These are phyloP conservation scores for Pollicipes pollicipes DNA, from an alignment of 1,140 invertebrate genomes.

Conservation along the genomic window DNA sequence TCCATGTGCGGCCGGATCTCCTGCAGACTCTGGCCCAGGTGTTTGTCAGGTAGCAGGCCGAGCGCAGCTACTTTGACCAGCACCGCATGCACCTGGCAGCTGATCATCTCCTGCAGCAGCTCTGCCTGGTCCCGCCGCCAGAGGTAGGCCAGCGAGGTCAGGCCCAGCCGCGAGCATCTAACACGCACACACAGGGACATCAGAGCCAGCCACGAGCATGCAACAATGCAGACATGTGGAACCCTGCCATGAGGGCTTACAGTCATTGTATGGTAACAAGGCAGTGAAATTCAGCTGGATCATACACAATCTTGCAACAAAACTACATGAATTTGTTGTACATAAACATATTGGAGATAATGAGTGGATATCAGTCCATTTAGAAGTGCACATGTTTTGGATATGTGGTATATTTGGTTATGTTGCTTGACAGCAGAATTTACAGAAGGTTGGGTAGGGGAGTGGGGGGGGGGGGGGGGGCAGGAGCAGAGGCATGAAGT, in stretches of 20 bases:
- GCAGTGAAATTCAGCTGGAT: constrained; percentile 9
- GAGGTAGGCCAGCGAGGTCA: constrained; percentile 77
- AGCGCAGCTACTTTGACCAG: constrained; percentile 91
- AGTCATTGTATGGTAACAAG: constrained; percentile 5
- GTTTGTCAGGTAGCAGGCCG: constrained; percentile 63
- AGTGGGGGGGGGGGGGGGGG: too few relatives aligned
- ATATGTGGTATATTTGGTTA: too few relatives aligned
- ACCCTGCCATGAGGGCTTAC: too few relatives aligned
- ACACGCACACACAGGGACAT: constrained; percentile 11
- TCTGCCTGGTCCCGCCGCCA: constrained; percentile 87
- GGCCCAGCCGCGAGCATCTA: constrained; percentile 71
- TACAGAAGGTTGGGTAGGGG: too few relatives aligned
- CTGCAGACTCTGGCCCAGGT: constrained; percentile 69
- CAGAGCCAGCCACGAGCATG: constrained; percentile 6
- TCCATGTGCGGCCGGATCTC: constrained; percentile 69
- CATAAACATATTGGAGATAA: too few relatives aligned
- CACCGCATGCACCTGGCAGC: constrained; percentile 74
- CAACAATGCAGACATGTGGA: too few relatives aligned
- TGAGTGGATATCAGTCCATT: too few relatives aligned
- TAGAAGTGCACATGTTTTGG: too few relatives aligned
- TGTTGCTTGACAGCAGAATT: too few relatives aligned
- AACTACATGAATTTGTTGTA: too few relatives aligned
- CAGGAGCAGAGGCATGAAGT: too few relatives aligned
- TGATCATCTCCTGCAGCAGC: constrained; percentile 93
- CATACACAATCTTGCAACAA: constrained; percentile 8